Evolutionary conservation across 2,888 invertebrate species (phyloP), one percentile per base, ranked within the genome.

Genomic region (Willowsia nigromaculata): DNA sequence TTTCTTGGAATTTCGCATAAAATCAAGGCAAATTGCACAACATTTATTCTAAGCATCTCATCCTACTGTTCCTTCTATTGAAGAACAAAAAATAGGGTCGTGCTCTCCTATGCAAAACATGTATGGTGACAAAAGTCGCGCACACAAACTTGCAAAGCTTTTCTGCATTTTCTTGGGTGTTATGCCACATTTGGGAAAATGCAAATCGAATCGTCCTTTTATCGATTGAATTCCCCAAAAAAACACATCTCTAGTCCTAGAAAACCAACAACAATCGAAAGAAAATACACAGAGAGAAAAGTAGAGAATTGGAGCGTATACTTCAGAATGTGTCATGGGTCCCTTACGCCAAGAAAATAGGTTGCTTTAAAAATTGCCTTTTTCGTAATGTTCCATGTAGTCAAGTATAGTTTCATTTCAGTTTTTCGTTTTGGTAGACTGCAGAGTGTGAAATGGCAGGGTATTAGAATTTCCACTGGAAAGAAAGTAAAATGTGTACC

Each of bases 171-270:
- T 43, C 74, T n/a, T 1, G 13, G 37, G 5, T 76, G 25, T 68
- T 65, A 68, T 83, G 30, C 50, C 59, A 83, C 83, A 50, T 83
- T 68, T 83, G 83, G 50, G 62, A 71, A 71, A 82, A 87, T 87
- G 81, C 74, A 87, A 87, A 87, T 87, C 87, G 37, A 82, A 87
- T 87, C 80, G 53, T 40, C 74, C 27, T 80, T 87, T 81, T 87
- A 87, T 87, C 86, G 86, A 87, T 87, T 87, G 85, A 37, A 84
- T 47, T 33, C 9, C 37, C 13, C 56, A 40, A 22, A 68, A 33
- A 15, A 65, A 76, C 22, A 25, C 40, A 25, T 37, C 13, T 7
- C 6, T 37, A 37, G 9, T 25, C 11, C 43, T 2, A 71, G 5
- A 43, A 25, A 74, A 47, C 74, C 27, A n/a, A 74, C 74, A 74